Conservation (phyloP, 2,113 vertebrate species). For the Peromyscus leucopus region DNA sequence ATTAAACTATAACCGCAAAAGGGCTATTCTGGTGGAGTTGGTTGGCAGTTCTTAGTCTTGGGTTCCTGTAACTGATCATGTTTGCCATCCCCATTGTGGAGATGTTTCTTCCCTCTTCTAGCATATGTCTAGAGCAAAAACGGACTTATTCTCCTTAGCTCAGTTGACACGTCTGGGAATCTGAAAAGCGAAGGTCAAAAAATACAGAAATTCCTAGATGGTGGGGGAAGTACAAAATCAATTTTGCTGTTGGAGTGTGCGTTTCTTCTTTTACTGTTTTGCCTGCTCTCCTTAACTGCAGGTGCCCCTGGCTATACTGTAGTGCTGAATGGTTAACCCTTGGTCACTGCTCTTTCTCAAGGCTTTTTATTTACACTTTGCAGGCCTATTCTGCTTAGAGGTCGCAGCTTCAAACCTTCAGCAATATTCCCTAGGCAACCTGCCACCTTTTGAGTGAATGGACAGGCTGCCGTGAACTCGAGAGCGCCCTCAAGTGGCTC, state of each 20-base stretch:
- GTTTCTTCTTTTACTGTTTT: not conserved
- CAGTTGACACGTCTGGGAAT: not conserved
- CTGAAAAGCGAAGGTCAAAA: not conserved
- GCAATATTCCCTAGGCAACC: not conserved
- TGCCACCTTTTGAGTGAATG: not conserved
- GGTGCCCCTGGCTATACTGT: not conserved
- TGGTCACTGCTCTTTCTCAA: not conserved
- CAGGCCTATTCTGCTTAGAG: not conserved
- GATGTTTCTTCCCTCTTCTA: too few relatives aligned
- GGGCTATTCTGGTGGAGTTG: not conserved
- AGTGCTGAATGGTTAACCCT: not conserved
- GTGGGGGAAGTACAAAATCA: not conserved
- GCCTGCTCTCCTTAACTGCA: not conserved
- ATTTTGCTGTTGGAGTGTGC: not conserved
- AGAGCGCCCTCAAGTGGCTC: conserved; percentile 59
- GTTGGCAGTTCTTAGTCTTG: not conserved
- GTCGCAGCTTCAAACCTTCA: not conserved
- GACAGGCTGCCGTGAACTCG: not conserved
- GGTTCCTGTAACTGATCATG: not conserved
- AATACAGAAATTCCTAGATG: not conserved
- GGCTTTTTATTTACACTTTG: not conserved
- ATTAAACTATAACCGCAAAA: not conserved
- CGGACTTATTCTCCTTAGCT: not conserved
- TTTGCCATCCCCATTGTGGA: fast-evolving
- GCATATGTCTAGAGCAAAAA: not conserved